Base-by-base conservation (phyloP, 92 coral and sea anemone species). In the Parazoanthus atlanticus region DNA sequence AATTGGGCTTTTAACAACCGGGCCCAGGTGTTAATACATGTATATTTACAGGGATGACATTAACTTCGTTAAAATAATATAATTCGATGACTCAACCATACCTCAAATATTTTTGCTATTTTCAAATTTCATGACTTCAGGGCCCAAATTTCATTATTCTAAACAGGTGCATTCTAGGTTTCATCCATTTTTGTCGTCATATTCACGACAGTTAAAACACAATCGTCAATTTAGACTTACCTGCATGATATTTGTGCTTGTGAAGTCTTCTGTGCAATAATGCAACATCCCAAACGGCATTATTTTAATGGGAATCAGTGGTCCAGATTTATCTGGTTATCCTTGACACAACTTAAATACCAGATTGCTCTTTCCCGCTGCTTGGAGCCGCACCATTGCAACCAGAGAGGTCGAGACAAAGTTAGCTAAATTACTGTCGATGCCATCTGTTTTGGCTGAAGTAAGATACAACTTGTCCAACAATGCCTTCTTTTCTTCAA, bases 251-350 rank as follows among this genome's bases (percentile, higher is more conserved):
- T 76, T 89, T 19, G 89, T 89, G 70, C 89, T 84, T 25, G 85
- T 89, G 58, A 89, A 85, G 80, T 84, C 77, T 40, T 89, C 89
- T 17, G 84, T 84, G 43, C 91, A 89, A 54, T 89, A 25, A 38
- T 38, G 41, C 41, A 38, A 38, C 41, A 38, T 38, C 41, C 41
- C 41, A 38, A 38, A 38, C 5, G 41, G 41, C 41, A 38, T 38
- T 38, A 2, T 38, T 2, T 38, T 38, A 38, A 38, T 38, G 3
- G 41, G 41, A 38, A 38, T 38, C 3, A 38, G 41, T 2, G 41
- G 41, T 38, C 41, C 41, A 38, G 41, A 38, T 38, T 38, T 38
- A 38, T 88, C 72, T 40, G 86, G 90, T 80, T 72, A 21, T 10
- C 69, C 79, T 70, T 80, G 56, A 23, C 90, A 79, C 25, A 67